Base-by-base conservation (phyloP, 2,888 invertebrate species). In the Mamestra brassicae region DNA sequence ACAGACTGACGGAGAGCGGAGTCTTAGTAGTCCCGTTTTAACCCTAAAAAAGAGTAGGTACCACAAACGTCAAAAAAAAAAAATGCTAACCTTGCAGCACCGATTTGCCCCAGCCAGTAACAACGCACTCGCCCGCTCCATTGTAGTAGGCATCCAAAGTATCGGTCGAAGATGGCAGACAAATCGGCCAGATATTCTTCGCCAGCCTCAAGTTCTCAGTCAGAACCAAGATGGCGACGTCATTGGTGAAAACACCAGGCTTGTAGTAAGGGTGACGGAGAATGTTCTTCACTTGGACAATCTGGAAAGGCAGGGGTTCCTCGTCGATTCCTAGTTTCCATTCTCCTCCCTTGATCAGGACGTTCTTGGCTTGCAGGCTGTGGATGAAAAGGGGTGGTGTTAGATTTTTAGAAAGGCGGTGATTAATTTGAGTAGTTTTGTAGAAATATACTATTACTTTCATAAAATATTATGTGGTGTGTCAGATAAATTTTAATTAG, bases 91-190 rank as follows among this genome's bases (percentile, higher is more conserved):
- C 97, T 97, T 98, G 97, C 67, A 98, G 91, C 7, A 98, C 97
- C 83, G 97, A 97, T 92, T 98, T 98, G 85, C 98, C 98, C 98
- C 98, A 98, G 66, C 98, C 98, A 69, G 98, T 98, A 0, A 98
- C 97, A 8, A 98, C 97, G 84, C 98, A 98, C 68, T 97, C 97
- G 54, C 97, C 97, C 67, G 94, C 97, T 0, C 96, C 95, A 50
- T 97, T 97, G 76, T 97, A 97, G 75, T 97, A 97, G 0, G 97
- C 97, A 79, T 97, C 97, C 68, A 97, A 89, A 0, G 96, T 95
- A 4, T 95, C 95, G 26, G 88, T 87, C 0, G 92, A 86, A 7
- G 95, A 91, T 0, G 97, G 97, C 62, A 98, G 93, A 89, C 98
- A 98, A 60, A 98, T 97, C 0, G 98, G 97, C 86, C 97, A 97